Base-by-base conservation (phyloP, 2,888 invertebrate genomes). In the Scaptomyza tumidula region DNA sequence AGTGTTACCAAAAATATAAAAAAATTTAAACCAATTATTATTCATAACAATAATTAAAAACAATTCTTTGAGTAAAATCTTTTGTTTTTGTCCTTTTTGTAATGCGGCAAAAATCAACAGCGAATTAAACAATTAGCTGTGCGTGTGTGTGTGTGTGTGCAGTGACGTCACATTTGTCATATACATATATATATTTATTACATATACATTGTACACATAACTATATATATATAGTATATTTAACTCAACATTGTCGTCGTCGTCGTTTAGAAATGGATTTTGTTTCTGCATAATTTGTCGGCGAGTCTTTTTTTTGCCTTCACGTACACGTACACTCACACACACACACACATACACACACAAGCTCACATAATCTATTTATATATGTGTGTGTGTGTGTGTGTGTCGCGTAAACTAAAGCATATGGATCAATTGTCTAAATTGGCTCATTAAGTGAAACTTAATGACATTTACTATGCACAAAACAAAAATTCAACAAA, bases 381-480 rank as follows among this genome's bases (percentile, higher is more conserved):
- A 54, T 75, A 58, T 57, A 24, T 50, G 19, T 67, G 27, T 64
- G 60, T 59, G 52, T 73, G 48, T 75, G 43, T 71, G 43, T 74
- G 75, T 78, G 73, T 78, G 58, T 79, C 81, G 86, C 83, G 79
- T 84, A 84, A 86, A 86, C 80, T 83, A 82, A 78, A 77, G 85
- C 86, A 82, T 82, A 84, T 84, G 86, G 76, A 85, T 80, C 85
- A 85, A 85, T 85, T 85, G 86, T 85, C 86, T 85, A 85, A 85
- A 85, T 85, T 85, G 85, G 84, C 85, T 85, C 85, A 85, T 85
- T 85, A 85, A 85, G 86, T 85, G 86, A 86, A 80, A 80, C 85
- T 85, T 85, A 86, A 85, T 85, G 86, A 83, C 86, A 85, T 85
- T 85, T 85, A 78, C 85, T 84, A 81, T 86, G 81, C 79, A 77